Evolutionary conservation across 2,888 invertebrate species (phyloP).

Genomic region (Bombyx huttoni): DNA sequence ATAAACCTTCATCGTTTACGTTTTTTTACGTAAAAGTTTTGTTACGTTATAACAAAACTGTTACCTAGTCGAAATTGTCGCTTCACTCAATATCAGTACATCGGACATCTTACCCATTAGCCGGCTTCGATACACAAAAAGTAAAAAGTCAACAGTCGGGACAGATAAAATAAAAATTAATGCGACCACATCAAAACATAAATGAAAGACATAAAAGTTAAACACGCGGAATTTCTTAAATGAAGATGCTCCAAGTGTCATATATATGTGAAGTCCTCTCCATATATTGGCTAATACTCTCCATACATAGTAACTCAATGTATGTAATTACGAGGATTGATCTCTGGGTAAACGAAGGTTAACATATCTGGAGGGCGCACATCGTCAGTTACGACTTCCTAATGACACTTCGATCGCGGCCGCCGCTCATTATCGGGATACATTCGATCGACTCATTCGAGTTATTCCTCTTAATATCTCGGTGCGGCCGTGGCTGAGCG

Average conservation of each 20-base stretch:
- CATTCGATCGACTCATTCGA: constrained; percentile 60
- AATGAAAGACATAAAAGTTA: not conserved
- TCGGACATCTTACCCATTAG: too few relatives aligned
- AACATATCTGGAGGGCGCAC: constrained; percentile 60
- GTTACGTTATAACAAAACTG: too few relatives aligned
- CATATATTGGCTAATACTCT: constrained; percentile 26
- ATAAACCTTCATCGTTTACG: too few relatives aligned
- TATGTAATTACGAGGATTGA: constrained; percentile 57
- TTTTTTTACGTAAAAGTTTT: too few relatives aligned
- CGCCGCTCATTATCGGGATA: constrained; percentile 65
- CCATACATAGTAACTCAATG: constrained; percentile 13
- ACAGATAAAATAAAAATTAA: not conserved
- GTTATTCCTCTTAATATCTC: constrained; percentile 69
- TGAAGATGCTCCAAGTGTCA: constrained; percentile 8
- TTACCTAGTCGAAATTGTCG: too few relatives aligned
- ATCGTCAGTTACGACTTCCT: constrained; percentile 65
- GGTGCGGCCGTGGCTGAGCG: constrained; percentile 41
- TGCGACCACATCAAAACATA: not conserved
- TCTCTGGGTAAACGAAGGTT: constrained; percentile 44
- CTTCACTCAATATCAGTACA: too few relatives aligned
- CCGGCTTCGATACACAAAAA: too few relatives aligned
- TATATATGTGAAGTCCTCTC: constrained; percentile 1
- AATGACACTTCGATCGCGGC: constrained; percentile 68
- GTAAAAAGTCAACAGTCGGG: not conserved
- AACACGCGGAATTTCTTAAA: not conserved